Evolutionary conservation across 92 coral and sea anemone species (phyloP), one percentile per base, ranked within the genome.

Genomic region (Isaurus tuberculatus): DNA sequence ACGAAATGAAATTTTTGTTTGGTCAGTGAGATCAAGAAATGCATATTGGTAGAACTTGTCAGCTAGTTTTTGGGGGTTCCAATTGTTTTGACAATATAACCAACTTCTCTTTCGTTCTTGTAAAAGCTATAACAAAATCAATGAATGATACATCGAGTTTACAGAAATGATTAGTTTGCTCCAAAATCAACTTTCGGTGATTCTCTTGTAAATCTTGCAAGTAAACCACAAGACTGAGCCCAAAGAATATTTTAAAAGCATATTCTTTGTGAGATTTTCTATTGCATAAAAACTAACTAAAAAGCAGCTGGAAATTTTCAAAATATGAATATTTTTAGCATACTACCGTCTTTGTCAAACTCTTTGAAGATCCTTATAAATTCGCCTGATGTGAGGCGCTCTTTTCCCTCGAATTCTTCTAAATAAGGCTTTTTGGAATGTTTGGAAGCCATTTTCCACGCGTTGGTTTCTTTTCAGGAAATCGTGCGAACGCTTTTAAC

Each of bases 311-410:
- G 58, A 49, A 49, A 68, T 10, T 68, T 7, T n/a, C n/a, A n/a
- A n/a, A n/a, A n/a, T n/a, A n/a, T 32, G n/a, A 32, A 1, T 66
- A 32, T 34, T 70, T 32, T 20, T 23, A 34, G 17, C 30, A 60
- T 58, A 97, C 72, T 84, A 95, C 98, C 94, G 46, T 95, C 98
- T 25, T 91, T 86, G 83, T 95, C 98, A 32, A 93, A 95, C 22
- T 80, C 73, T 70, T 75, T 83, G 71, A 95, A 95, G 30, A 95
- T 86, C 81, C 90, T 89, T 83, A 95, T 87, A 73, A 95, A 95
- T 31, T 95, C 97, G 42, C 61, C 85, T 2, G 97, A 91, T 19
- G 91, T 91, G 31, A 95, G 81, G 80, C 55, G 84, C 74, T 84
- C 75, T 75, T 85, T 91, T 58, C 93, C 89, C 53, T 89, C 79